A percentile compares a stretch with the other conserved stretches of the same genome.
These are phyloP conservation scores for Perizoma affinitatum DNA, from an alignment of 2,888 invertebrate species.

Conservation along the genomic window DNA sequence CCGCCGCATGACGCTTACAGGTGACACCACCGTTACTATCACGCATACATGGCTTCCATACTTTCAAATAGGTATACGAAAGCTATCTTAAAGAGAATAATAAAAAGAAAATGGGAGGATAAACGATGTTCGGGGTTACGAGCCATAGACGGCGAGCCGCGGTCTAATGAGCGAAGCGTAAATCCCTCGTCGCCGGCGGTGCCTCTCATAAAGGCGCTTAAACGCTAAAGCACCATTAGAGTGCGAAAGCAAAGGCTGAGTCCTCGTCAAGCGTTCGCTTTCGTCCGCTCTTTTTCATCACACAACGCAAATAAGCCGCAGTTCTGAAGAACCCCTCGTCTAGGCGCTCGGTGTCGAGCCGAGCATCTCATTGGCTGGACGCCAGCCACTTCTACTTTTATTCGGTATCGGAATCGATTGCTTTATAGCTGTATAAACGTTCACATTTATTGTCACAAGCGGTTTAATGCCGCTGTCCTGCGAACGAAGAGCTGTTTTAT, in stretches of 20 bases:
- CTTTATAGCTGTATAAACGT: slow-evolving; percentile 73
- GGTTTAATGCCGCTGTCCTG: slow-evolving; percentile 65
- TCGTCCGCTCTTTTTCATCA: slow-evolving; percentile 71
- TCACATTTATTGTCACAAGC: slow-evolving; percentile 68
- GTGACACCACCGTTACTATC: slow-evolving; percentile 72
- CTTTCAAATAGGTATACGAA: slow-evolving; percentile 12
- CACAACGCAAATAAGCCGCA: slow-evolving; percentile 64
- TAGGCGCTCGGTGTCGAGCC: slow-evolving; percentile 52
- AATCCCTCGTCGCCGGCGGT: slow-evolving; percentile 55
- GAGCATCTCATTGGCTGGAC: slow-evolving; percentile 69
- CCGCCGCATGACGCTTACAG: slow-evolving; percentile 90
- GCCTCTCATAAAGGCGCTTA: slow-evolving; percentile 62
- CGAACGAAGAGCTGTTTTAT: slow-evolving; percentile 64
- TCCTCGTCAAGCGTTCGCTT: slow-evolving; percentile 68
- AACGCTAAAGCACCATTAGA: slow-evolving; percentile 66
- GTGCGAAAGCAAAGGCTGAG: slow-evolving; percentile 68
- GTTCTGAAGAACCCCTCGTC: slow-evolving; percentile 61
- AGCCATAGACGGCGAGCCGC: slow-evolving; percentile 34
- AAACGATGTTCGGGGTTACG: slow-evolving; percentile 21
- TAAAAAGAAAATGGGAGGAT: slow-evolving; percentile 9
- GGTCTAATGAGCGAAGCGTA: slow-evolving; percentile 61
- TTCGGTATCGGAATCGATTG: slow-evolving; percentile 73
- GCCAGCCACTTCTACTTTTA: slow-evolving; percentile 74
- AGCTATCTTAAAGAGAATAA: background rate
- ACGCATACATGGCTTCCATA: slow-evolving; percentile 31